Evolutionary conservation across 1,140 invertebrate genomes (phyloP).

Genomic region (Sminthurinus signatus): DNA sequence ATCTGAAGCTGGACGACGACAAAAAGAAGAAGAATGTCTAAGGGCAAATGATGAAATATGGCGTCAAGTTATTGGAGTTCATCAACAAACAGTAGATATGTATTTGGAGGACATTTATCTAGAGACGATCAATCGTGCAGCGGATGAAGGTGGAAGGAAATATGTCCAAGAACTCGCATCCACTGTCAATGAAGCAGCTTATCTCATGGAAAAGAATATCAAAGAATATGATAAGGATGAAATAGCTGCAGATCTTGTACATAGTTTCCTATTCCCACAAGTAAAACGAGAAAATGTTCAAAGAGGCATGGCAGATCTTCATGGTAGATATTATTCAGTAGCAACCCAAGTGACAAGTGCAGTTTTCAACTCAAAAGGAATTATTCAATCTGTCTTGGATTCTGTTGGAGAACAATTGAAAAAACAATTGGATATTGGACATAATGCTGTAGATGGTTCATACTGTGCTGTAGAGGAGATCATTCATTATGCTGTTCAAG

Average conservation of each 20-base stretch:
- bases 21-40: conserved; percentile 58
- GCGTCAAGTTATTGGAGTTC: conserved; percentile 54
- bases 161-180: conserved; percentile 53
- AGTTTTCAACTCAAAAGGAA: conserved; percentile 13
- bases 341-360: conserved; percentile 22
- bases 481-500: conserved; percentile 18
- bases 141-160: conserved; percentile 51
- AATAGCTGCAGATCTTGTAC: conserved; percentile 55
- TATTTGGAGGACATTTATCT: conserved; percentile 60
- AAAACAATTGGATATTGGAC: conserved; percentile 6
- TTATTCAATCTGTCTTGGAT: conserved; percentile 19
- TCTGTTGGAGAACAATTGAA: conserved; percentile 3
- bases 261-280: conserved; percentile 58
- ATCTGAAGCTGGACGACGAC: conserved; percentile 60
- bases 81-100: conserved; percentile 55
- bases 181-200: conserved; percentile 54
- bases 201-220: conserved; percentile 46
- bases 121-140: conserved; percentile 54
- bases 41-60: conserved; percentile 69
- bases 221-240: conserved; percentile 52
- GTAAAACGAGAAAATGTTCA: conserved; percentile 43
- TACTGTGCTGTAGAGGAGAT: conserved; percentile 16
- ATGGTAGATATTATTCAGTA: conserved; percentile 20
- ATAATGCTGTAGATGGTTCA: conserved; percentile 11
- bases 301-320: conserved; percentile 4